A percentile compares a stretch with the other conserved stretches of the same genome.
These are phyloP conservation scores for Ormyrus thymus DNA, from an alignment of 2,888 invertebrate species.

Conservation along the genomic window DNA sequence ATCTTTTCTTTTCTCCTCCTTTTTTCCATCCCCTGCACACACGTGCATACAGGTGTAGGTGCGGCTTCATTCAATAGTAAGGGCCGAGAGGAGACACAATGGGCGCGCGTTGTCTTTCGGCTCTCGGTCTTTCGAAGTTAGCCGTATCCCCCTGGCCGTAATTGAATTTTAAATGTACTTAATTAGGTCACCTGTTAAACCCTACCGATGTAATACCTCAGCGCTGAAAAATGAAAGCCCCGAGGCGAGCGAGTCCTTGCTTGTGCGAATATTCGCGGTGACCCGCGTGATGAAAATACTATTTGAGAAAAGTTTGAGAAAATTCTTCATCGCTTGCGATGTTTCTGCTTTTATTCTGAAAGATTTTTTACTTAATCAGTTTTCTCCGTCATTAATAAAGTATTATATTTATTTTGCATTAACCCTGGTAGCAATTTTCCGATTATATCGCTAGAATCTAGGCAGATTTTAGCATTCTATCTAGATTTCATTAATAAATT, in stretches of 20 bases:
- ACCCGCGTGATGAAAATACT: too few relatives aligned
- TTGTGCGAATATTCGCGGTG: neutral
- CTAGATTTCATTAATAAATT: too few relatives aligned
- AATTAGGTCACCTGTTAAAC: conserved; percentile 67
- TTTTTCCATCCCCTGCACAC: neutral
- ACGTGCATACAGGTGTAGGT: neutral
- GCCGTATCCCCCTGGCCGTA: conserved; percentile 56
- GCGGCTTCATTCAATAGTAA: neutral
- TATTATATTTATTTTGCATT: too few relatives aligned
- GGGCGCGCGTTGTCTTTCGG: neutral
- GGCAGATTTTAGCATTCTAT: too few relatives aligned
- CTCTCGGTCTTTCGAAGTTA: neutral
- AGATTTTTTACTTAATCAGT: too few relatives aligned
- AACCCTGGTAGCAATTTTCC: too few relatives aligned
- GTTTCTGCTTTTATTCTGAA: too few relatives aligned
- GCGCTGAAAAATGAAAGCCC: conserved; percentile 37
- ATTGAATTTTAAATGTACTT: conserved; percentile 71
- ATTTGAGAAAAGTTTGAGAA: too few relatives aligned
- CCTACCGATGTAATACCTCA: conserved; percentile 57
- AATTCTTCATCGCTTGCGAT: too few relatives aligned
- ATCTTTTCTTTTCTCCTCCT: neutral
- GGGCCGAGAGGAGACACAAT: too few relatives aligned
- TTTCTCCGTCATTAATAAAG: too few relatives aligned
- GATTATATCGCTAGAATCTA: too few relatives aligned
- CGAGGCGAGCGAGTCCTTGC: neutral